phyloP scores from a whole-genome alignment of 2,888 invertebrate genomes.

The Steinernema hermaphroditum region DNA sequence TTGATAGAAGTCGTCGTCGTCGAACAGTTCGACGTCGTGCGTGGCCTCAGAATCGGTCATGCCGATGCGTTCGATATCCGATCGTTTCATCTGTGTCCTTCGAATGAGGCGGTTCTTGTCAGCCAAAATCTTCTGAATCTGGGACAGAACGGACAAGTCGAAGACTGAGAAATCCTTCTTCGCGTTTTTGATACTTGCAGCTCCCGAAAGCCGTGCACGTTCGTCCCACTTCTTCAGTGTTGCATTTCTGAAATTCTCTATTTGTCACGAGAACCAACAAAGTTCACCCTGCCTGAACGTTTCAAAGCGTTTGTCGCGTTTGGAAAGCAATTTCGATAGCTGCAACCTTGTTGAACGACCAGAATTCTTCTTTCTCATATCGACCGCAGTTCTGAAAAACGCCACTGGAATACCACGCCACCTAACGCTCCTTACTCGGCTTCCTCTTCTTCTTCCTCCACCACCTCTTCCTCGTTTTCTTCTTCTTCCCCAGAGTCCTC shows the following conservation, averaged over 20 bases:
- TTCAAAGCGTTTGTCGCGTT: slow-evolving; percentile 9
- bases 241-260: slow-evolving; percentile 74
- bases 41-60: slow-evolving; percentile 51
- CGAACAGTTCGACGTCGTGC: slow-evolving; percentile 75
- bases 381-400: slow-evolving; percentile 5
- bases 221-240: slow-evolving; percentile 93
- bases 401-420: too few relatives aligned
- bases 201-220: slow-evolving; percentile 77
- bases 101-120: slow-evolving; percentile 79
- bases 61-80: slow-evolving; percentile 76
- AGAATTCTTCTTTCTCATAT: neutral
- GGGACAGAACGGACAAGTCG: slow-evolving; percentile 73
- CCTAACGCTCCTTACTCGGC: neutral
- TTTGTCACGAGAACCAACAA: neutral
- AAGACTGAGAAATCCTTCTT: slow-evolving; percentile 71
- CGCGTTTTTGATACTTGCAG: slow-evolving; percentile 73
- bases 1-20: slow-evolving; percentile 96
- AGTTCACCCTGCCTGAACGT: neutral
- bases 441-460: neutral
- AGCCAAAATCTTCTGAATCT: slow-evolving; percentile 81
- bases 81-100: slow-evolving; percentile 80
- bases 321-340: neutral
- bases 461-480: neutral
- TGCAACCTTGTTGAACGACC: neutral
- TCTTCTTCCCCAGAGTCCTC: slow-evolving; percentile 30